These are phyloP conservation scores for Agrochola lychnidis DNA, from an alignment of 2,888 invertebrate genomes.

Conservation along the genomic window DNA sequence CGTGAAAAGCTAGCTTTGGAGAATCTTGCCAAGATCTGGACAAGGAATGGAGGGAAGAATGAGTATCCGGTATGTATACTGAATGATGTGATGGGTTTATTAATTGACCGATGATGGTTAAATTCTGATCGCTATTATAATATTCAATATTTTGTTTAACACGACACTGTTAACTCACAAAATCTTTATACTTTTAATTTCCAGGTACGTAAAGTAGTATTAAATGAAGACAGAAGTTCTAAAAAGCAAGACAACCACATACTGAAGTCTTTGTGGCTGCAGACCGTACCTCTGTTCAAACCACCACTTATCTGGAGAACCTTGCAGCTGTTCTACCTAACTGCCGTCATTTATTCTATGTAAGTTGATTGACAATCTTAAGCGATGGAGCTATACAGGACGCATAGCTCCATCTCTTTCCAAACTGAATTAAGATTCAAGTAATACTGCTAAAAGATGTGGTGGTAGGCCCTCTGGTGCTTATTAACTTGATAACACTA, in stretches of 20 bases:
- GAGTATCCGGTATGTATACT: slow-evolving; percentile 51
- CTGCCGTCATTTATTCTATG: slow-evolving; percentile 54
- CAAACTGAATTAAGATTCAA: too few species aligned
- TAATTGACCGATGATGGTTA: background rate
- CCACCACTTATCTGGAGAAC: slow-evolving; percentile 46
- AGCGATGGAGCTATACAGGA: background rate
- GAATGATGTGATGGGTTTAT: background rate
- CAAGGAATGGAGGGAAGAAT: slow-evolving; percentile 83
- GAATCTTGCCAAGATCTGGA: slow-evolving; percentile 90
- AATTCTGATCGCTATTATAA: background rate
- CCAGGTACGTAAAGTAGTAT: slow-evolving; percentile 46
- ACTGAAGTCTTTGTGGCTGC: slow-evolving; percentile 53
- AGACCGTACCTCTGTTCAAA: slow-evolving; percentile 54
- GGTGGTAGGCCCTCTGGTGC: background rate
- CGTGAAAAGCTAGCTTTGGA: slow-evolving; percentile 90
- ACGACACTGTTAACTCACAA: background rate
- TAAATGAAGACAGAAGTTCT: slow-evolving; percentile 31
- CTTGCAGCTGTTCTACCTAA: slow-evolving; percentile 54
- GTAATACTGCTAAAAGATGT: background rate
- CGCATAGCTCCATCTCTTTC: background rate
- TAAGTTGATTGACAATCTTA: slow-evolving; percentile 36
- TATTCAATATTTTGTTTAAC: background rate
- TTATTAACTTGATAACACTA: background rate
- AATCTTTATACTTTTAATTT: background rate
- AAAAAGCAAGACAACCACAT: slow-evolving; percentile 19